These are phyloP conservation scores for Leiothrix lutea DNA, from an alignment of 2,113 vertebrate species.

Conservation along the genomic window DNA sequence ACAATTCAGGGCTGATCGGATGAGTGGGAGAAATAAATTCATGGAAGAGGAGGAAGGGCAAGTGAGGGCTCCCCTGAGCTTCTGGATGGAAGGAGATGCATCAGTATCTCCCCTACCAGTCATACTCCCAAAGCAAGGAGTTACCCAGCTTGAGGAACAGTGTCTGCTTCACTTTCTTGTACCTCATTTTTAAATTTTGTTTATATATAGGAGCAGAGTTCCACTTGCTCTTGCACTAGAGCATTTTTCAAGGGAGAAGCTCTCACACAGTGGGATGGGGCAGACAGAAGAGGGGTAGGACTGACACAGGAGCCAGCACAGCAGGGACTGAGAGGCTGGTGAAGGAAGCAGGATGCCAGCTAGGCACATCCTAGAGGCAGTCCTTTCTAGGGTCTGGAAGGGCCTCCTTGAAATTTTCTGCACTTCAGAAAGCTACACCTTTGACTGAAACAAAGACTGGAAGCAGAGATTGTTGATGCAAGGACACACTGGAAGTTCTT, in stretches of 20 bases:
- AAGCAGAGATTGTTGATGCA: not conserved
- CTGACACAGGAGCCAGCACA: not conserved
- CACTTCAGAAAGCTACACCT: not conserved
- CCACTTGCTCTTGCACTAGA: not conserved
- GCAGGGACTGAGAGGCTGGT: not conserved
- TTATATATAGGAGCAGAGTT: not conserved
- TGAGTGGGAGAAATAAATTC: not conserved
- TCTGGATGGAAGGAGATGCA: not conserved
- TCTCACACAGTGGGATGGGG: not conserved
- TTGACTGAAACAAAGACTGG: not conserved
- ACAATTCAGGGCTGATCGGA: not conserved
- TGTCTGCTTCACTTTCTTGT: not conserved
- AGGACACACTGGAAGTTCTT: not conserved
- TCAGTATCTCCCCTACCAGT: not conserved
- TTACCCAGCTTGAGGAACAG: not conserved
- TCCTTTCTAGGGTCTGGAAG: not conserved
- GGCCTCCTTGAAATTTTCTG: not conserved
- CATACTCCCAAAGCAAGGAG: not conserved
- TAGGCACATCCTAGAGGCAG: accelerated
- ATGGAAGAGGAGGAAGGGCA: not conserved
- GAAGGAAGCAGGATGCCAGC: not conserved
- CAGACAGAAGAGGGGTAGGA: not conserved
- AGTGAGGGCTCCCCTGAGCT: not conserved
- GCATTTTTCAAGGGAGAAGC: not conserved
- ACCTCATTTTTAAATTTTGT: not conserved